These are phyloP conservation scores for Danio jaintianensis DNA, from an alignment of 2,797 vertebrate genomes.

Conservation along the genomic window DNA sequence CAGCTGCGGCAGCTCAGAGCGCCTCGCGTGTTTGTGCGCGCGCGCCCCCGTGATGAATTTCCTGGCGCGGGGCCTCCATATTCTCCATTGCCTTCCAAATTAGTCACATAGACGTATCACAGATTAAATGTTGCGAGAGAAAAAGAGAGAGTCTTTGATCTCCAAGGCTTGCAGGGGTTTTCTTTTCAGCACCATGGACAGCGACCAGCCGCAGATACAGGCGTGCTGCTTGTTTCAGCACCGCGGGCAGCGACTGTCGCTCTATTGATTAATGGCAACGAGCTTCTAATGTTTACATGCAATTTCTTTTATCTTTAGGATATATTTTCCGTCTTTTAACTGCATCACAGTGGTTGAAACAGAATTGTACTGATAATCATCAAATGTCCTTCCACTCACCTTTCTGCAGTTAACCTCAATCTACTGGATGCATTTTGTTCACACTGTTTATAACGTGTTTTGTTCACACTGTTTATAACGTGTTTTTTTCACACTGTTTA, in stretches of 20 bases:
- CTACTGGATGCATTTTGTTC: not conserved
- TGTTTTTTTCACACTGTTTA: no score
- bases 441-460: not conserved
- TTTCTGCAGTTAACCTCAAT: slow-evolving; percentile 9
- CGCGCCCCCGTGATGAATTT: slow-evolving; percentile 25
- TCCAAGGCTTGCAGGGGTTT: not conserved
- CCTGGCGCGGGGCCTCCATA: slow-evolving; percentile 26
- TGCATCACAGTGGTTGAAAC: not conserved
- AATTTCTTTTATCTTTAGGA: not conserved
- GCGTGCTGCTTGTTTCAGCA: slow-evolving; percentile 20
- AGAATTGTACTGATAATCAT: not conserved
- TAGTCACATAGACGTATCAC: slow-evolving; percentile 38
- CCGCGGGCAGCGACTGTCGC: not conserved
- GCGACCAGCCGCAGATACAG: not conserved
- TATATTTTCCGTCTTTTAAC: not conserved
- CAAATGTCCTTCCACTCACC: not conserved
- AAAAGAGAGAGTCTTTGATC: slow-evolving; percentile 10
- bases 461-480: no score
- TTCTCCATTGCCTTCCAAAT: slow-evolving; percentile 31
- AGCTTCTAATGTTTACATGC: not conserved
- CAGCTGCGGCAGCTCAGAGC: slow-evolving; percentile 44
- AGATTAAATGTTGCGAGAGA: slow-evolving; percentile 20
- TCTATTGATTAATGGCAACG: not conserved
- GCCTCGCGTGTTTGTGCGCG: slow-evolving; percentile 6
- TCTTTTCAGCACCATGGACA: slow-evolving; percentile 32